A percentile compares a stretch with the other conserved stretches of the same genome.
phyloP scores from a whole-genome alignment of 2,797 vertebrate genomes.

The Poeciliopsis gracilis region DNA sequence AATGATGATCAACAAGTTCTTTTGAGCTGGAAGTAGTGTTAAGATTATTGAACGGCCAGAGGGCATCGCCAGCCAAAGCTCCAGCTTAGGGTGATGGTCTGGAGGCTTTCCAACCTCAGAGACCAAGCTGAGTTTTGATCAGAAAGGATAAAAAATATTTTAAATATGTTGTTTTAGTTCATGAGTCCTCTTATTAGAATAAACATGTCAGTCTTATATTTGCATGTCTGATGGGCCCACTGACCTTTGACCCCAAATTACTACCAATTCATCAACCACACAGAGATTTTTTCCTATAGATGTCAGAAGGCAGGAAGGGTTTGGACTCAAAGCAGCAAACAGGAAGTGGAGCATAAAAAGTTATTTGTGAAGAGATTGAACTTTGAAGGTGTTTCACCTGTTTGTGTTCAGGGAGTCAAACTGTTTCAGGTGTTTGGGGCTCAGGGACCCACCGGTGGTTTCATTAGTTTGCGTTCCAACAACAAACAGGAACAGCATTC shows the following conservation, averaged over 20 bases:
- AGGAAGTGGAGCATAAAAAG: background rate
- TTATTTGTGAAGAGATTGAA: background rate
- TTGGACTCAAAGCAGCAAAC: background rate
- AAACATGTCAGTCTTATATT: background rate
- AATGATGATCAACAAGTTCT: background rate
- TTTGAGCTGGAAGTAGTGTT: background rate
- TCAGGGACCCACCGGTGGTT: background rate
- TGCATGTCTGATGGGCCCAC: background rate
- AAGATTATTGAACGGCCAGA: background rate
- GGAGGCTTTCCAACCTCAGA: too few relatives aligned
- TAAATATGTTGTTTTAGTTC: background rate
- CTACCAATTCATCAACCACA: background rate
- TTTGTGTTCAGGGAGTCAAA: background rate
- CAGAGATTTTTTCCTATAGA: background rate
- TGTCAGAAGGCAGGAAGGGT: background rate
- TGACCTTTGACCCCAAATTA: background rate
- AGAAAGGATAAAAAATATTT: too few relatives aligned
- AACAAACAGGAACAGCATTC: background rate
- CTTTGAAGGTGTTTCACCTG: background rate
- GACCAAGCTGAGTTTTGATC: too few relatives aligned
- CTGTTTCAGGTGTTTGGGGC: background rate
- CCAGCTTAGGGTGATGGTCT: too few relatives aligned
- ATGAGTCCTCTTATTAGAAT: background rate
- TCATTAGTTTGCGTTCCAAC: background rate
- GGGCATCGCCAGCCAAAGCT: too few relatives aligned